phyloP scores from a whole-genome alignment of 1,140 invertebrate species.

The Triops longicaudatus region DNA sequence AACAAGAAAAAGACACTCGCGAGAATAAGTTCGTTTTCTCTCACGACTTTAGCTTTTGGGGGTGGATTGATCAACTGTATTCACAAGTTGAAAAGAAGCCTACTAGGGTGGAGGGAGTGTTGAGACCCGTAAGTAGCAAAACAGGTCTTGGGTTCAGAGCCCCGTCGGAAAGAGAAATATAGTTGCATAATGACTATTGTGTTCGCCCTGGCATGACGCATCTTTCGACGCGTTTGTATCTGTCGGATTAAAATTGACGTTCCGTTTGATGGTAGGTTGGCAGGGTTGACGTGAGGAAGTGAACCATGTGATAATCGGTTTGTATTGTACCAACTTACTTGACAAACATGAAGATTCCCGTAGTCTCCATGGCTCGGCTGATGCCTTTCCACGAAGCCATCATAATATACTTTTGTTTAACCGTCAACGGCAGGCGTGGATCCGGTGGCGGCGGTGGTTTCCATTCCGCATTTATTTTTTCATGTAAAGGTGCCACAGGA shows the following conservation, averaged over 20 bases:
- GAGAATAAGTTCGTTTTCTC: not conserved
- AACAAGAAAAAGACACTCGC: not conserved
- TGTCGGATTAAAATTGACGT: not conserved
- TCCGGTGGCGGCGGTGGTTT: slow-evolving; percentile 43
- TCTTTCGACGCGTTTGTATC: no score
- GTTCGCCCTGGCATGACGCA: no score
- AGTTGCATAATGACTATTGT: no score
- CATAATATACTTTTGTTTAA: slow-evolving; percentile 77
- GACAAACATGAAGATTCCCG: slow-evolving; percentile 81
- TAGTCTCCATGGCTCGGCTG: slow-evolving; percentile 72
- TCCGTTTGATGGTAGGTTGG: not conserved
- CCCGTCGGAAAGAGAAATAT: no score
- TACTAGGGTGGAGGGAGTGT: no score
- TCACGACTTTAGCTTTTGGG: not conserved
- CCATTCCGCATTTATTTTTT: not conserved
- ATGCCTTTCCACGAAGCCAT: slow-evolving; percentile 84
- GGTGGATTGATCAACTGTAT: not conserved
- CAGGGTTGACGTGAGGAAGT: not conserved
- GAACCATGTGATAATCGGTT: not conserved
- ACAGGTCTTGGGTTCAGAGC: no score
- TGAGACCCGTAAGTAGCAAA: no score
- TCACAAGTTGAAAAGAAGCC: not conserved
- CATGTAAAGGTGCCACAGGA: not conserved
- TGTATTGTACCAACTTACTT: slow-evolving; percentile 59
- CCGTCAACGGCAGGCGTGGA: slow-evolving; percentile 68